A percentile compares a stretch with the other conserved stretches of the same genome.
phyloP scores from a whole-genome alignment of 2,888 invertebrate genomes.

The Euclidia mi region DNA sequence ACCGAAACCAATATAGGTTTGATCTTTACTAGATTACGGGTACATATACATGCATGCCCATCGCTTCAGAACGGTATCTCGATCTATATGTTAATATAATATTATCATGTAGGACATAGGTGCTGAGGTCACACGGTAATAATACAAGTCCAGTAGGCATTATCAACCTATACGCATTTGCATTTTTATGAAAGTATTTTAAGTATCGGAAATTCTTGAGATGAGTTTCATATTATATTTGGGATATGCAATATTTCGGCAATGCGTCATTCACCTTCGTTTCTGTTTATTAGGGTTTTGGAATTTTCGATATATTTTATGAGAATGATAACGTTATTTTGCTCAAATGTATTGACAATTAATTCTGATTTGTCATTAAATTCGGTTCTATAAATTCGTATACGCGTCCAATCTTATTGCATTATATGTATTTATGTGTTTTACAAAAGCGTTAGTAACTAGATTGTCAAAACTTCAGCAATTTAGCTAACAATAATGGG shows the following conservation, averaged over 20 bases:
- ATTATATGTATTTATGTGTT: not conserved
- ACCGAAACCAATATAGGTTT: constrained; percentile 2
- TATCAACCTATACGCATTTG: constrained; percentile 46
- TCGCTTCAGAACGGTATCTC: constrained; percentile 17
- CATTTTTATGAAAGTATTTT: constrained; percentile 58
- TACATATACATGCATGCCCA: not conserved
- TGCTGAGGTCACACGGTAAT: constrained; percentile 25
- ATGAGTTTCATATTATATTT: constrained; percentile 40
- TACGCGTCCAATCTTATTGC: not conserved
- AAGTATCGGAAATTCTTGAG: constrained; percentile 48
- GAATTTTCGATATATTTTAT: not conserved
- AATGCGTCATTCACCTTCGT: constrained; percentile 4
- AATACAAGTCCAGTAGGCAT: constrained; percentile 34
- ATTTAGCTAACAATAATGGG: not conserved
- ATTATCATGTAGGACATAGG: constrained; percentile 22
- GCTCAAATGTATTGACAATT: too few relatives aligned
- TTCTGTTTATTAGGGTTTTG: not conserved
- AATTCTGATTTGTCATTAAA: too few relatives aligned
- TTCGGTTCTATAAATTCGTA: too few relatives aligned
- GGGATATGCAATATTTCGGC: constrained; percentile 34
- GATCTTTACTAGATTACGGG: not conserved
- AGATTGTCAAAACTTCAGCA: not conserved
- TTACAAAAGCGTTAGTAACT: not conserved
- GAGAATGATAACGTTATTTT: too few relatives aligned
- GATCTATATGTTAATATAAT: constrained; percentile 42